Evolutionary conservation across 30 jellyfish, hydroid and myxozoan genomes (phyloP).

Genomic region (Aurelia sp.): DNA sequence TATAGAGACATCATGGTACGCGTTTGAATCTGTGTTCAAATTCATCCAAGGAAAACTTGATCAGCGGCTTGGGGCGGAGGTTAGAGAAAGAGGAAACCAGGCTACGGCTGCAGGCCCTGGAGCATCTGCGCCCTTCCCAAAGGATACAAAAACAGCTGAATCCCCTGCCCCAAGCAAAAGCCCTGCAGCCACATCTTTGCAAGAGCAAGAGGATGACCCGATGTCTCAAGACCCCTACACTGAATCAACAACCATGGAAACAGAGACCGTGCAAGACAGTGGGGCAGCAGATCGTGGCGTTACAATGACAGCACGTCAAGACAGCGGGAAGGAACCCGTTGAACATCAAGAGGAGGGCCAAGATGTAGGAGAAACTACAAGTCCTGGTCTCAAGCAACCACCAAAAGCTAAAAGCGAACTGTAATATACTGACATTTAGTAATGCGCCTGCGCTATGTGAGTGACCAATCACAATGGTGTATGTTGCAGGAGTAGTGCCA

Average conservation of each 20-base stretch:
- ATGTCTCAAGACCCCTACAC: constrained; percentile 11
- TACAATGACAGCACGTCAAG: constrained; percentile 5
- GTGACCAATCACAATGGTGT: no score
- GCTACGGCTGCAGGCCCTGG: not conserved
- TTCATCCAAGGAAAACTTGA: constrained; percentile 59
- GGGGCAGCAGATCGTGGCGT: not conserved
- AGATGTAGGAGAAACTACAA: not conserved
- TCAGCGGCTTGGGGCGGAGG: constrained; percentile 19
- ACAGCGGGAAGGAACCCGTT: constrained; percentile 1
- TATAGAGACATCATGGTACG: constrained; percentile 91
- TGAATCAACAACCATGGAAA: not conserved
- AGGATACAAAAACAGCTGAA: not conserved
- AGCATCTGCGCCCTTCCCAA: not conserved
- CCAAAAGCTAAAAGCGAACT: not conserved
- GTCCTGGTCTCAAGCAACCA: not conserved
- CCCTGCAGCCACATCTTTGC: not conserved
- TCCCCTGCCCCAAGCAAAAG: not conserved
- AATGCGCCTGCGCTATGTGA: no score
- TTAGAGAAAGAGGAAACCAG: not conserved
- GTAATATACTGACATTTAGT: not conserved
- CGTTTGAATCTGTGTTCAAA: constrained; percentile 82
- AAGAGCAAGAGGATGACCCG: not conserved
- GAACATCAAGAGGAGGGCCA: not conserved
- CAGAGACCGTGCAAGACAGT: not conserved
- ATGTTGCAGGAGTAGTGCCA: no score